phyloP scores from a whole-genome alignment of 2,888 invertebrate species.

The Neria commutata region DNA sequence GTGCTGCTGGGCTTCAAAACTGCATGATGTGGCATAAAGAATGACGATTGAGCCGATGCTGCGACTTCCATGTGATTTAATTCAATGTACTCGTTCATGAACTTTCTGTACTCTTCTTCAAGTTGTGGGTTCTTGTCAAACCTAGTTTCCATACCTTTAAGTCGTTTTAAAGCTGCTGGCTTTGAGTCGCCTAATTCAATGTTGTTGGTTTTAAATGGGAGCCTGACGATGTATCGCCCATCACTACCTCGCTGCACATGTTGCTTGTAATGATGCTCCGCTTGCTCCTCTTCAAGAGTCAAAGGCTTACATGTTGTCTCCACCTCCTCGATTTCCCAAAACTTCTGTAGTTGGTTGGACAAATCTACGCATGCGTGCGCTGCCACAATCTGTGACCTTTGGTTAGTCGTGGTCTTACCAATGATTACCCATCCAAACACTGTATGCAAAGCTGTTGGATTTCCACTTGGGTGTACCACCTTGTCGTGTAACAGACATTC shows the following conservation, averaged over 20 bases:
- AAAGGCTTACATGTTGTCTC: slow-evolving; percentile 1
- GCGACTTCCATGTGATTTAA: slow-evolving; percentile 18
- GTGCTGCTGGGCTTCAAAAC: slow-evolving; percentile 24
- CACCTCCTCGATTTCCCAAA: slow-evolving; percentile 27
- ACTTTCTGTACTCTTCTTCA: slow-evolving; percentile 15
- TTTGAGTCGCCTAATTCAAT: slow-evolving; percentile 18
- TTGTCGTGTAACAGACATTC: slow-evolving; percentile 16
- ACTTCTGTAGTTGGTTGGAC: slow-evolving; percentile 20
- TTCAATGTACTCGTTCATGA: slow-evolving; percentile 18
- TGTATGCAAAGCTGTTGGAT: slow-evolving; percentile 22
- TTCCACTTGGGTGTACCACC: slow-evolving; percentile 19
- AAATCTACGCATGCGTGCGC: slow-evolving; percentile 5
- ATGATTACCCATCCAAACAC: slow-evolving; percentile 28
- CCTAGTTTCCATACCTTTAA: slow-evolving; percentile 19
- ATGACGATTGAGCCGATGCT: neutral
- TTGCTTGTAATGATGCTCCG: slow-evolving; percentile 19
- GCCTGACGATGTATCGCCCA: slow-evolving; percentile 22
- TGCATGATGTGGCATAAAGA: slow-evolving; percentile 26
- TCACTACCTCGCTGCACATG: slow-evolving; percentile 1
- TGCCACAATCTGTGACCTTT: neutral
- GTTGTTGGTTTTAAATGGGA: slow-evolving; percentile 13
- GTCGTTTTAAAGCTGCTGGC: slow-evolving; percentile 1
- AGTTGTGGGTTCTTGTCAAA: slow-evolving; percentile 3
- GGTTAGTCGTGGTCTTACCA: neutral
- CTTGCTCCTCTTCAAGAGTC: slow-evolving; percentile 22